Evolutionary conservation across 2,113 vertebrate species (phyloP).

Genomic region (Nannospalax galili): DNA sequence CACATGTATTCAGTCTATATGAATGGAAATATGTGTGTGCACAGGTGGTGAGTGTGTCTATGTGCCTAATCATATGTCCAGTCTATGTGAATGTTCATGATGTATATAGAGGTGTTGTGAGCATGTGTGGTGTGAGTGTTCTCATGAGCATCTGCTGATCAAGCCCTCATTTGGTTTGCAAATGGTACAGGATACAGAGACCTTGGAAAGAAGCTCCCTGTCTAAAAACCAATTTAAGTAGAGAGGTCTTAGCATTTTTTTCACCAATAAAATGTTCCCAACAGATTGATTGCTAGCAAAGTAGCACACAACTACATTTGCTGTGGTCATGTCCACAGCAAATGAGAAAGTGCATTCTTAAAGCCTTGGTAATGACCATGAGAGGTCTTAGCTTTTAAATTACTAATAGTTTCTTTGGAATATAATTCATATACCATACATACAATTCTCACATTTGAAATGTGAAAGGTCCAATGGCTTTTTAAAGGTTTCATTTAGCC

Average conservation of each 20-base stretch:
- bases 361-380: no score
- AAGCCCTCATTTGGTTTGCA: background rate
- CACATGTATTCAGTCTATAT: background rate
- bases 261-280: no score
- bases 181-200: background rate
- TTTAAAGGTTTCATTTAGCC: background rate
- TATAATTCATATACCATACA: background rate
- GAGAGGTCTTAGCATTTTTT: background rate
- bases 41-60: background rate
- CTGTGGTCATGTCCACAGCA: no score
- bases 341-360: no score
- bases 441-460: background rate
- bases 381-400: background rate
- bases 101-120: no score
- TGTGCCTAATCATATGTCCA: background rate
- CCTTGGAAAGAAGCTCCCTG: background rate
- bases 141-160: background rate
- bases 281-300: no score
- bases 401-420: constrained; percentile 27
- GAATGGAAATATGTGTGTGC: background rate
- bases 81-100: no score
- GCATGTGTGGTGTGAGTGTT: background rate
- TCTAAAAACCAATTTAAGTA: background rate
- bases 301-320: no score
- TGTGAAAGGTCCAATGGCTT: background rate